These are phyloP conservation scores for Zele albiditarsus DNA, from an alignment of 2,888 invertebrate species.

Conservation along the genomic window DNA sequence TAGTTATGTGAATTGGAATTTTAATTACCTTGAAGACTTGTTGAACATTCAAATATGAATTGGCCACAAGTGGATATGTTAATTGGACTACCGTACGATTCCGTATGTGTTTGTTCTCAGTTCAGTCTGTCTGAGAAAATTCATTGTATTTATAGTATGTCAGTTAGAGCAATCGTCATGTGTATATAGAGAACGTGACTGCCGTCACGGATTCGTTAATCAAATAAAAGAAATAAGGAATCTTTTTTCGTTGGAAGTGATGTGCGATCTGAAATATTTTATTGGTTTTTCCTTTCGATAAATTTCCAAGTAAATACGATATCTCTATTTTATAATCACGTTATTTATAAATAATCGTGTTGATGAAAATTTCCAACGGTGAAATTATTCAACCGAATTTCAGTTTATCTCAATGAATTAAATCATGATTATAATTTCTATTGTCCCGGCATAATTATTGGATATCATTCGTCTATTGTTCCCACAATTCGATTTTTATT, in stretches of 20 bases:
- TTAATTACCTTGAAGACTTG: neutral
- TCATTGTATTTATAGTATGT: neutral
- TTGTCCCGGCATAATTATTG: neutral
- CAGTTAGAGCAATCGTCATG: no score
- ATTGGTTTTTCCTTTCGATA: neutral
- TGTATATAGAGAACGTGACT: neutral
- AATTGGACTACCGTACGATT: neutral
- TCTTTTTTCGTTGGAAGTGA: neutral
- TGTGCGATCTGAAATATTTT: neutral
- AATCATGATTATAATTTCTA: neutral
- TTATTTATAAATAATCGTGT: neutral
- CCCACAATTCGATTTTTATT: neutral
- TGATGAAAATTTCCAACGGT: no score
- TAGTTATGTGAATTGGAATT: neutral
- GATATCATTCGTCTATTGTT: neutral
- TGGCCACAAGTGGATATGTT: neutral
- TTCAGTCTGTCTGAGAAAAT: neutral
- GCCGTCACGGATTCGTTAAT: neutral
- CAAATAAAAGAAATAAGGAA: neutral
- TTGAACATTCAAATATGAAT: neutral
- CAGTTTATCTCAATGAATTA: neutral
- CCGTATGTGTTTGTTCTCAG: neutral
- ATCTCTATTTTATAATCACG: neutral
- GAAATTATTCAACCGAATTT: no score
- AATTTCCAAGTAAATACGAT: neutral